These are phyloP conservation scores for Recurvirostra avosetta DNA, from an alignment of 2,113 vertebrate species.

Conservation along the genomic window DNA sequence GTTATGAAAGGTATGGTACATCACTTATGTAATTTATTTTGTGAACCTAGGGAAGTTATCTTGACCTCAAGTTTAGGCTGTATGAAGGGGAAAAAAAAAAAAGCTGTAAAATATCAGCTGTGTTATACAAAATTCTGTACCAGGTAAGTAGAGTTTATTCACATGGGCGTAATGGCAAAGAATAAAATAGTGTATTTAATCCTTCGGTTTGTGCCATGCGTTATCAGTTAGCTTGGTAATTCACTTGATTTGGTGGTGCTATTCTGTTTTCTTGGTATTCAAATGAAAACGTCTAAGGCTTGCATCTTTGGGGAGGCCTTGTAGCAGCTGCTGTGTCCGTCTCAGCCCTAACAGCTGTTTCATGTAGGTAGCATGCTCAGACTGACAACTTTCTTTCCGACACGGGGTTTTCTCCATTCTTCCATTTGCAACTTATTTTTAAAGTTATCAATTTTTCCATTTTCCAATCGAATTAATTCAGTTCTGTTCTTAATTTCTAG, in stretches of 20 bases:
- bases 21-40: not conserved
- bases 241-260: not conserved
- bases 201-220: not conserved
- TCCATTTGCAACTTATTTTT: not conserved
- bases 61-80: not conserved
- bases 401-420: not conserved
- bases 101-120: not conserved
- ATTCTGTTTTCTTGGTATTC: not conserved
- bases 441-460: not conserved
- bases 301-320: not conserved
- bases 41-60: not conserved
- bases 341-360: conserved; percentile 1
- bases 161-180: not conserved
- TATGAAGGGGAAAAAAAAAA: not conserved
- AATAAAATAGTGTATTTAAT: not conserved
- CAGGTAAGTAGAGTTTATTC: not conserved
- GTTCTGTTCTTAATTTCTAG: not conserved
- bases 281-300: not conserved
- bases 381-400: not conserved
- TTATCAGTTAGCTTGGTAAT: not conserved
- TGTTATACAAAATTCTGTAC: not conserved
- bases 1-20: not conserved
- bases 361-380: not conserved
- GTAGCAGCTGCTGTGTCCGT: not conserved
- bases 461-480: not conserved